These are phyloP conservation scores for Lindbergichthys nudifrons DNA, from an alignment of 2,797 vertebrate species.

Conservation along the genomic window DNA sequence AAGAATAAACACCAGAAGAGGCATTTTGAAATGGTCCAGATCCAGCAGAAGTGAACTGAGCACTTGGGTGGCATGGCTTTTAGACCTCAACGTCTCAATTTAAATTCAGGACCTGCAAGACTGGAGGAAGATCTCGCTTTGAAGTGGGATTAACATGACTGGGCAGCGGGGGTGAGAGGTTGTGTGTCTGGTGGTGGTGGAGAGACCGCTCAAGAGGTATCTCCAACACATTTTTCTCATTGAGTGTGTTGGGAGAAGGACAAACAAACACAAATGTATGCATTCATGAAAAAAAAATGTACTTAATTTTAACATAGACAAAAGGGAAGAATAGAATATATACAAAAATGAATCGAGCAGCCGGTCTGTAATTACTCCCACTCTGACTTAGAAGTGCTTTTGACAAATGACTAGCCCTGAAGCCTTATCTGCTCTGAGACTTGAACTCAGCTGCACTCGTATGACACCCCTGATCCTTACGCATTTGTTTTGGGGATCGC, in stretches of 20 bases:
- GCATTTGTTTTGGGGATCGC: constrained; percentile 68
- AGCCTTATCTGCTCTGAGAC: constrained; percentile 59
- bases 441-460: constrained; percentile 53
- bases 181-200: constrained; percentile 5
- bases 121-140: constrained; percentile 61
- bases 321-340: constrained; percentile 21
- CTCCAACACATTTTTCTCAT: not conserved
- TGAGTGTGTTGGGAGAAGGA: not conserved
- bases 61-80: constrained; percentile 51
- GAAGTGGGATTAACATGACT: constrained; percentile 73
- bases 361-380: constrained; percentile 51
- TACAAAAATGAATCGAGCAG: constrained; percentile 30
- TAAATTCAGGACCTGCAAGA: constrained; percentile 35
- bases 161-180: constrained; percentile 41
- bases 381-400: constrained; percentile 64
- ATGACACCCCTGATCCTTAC: constrained; percentile 61
- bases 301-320: constrained; percentile 3
- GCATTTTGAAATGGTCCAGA: constrained; percentile 21
- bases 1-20: not conserved
- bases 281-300: not conserved
- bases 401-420: constrained; percentile 63
- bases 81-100: constrained; percentile 48
- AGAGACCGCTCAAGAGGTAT: constrained; percentile 30
- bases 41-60: constrained; percentile 9
- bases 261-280: constrained; percentile 1